Conservation (phyloP, 1,140 invertebrate genomes). For the Aethina tumida region DNA sequence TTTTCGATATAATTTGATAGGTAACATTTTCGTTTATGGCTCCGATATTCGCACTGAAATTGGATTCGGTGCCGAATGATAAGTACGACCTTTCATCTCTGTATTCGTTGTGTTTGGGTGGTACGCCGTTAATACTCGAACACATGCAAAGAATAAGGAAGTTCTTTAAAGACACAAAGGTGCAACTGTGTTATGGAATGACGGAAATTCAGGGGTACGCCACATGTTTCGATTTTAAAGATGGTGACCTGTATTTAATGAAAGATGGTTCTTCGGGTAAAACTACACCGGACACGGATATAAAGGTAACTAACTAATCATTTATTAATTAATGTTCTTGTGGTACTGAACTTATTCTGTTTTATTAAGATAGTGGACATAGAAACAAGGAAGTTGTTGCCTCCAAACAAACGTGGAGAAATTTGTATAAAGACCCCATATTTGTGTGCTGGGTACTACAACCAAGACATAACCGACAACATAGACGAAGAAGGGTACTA, state of each 20-base stretch:
- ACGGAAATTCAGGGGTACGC: slow-evolving; percentile 33
- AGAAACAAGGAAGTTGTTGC: slow-evolving; percentile 48
- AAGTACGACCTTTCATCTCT: slow-evolving; percentile 33
- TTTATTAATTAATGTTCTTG: not conserved
- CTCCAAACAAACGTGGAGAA: slow-evolving; percentile 52
- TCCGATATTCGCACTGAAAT: slow-evolving; percentile 28
- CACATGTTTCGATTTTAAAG: slow-evolving; percentile 12
- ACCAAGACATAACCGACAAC: slow-evolving; percentile 14
- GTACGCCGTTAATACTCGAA: slow-evolving; percentile 28
- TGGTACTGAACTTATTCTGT: not conserved
- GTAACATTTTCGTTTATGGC: slow-evolving; percentile 28
- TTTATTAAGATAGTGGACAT: slow-evolving; percentile 44
- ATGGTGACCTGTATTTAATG: slow-evolving; percentile 12
- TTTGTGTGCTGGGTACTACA: slow-evolving; percentile 32
- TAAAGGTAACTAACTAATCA: slow-evolving; percentile 32
- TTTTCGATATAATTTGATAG: slow-evolving; percentile 20
- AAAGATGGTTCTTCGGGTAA: slow-evolving; percentile 34
- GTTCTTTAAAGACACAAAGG: slow-evolving; percentile 30
- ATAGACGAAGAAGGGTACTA: slow-evolving; percentile 56
- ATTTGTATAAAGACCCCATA: slow-evolving; percentile 54
- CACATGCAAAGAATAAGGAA: slow-evolving; percentile 28
- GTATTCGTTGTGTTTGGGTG: slow-evolving; percentile 31
- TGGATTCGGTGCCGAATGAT: slow-evolving; percentile 26
- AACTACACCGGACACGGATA: slow-evolving; percentile 29
- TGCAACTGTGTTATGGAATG: slow-evolving; percentile 36